phyloP scores from a whole-genome alignment of 2,113 vertebrate species.

The Cinclus cinclus region DNA sequence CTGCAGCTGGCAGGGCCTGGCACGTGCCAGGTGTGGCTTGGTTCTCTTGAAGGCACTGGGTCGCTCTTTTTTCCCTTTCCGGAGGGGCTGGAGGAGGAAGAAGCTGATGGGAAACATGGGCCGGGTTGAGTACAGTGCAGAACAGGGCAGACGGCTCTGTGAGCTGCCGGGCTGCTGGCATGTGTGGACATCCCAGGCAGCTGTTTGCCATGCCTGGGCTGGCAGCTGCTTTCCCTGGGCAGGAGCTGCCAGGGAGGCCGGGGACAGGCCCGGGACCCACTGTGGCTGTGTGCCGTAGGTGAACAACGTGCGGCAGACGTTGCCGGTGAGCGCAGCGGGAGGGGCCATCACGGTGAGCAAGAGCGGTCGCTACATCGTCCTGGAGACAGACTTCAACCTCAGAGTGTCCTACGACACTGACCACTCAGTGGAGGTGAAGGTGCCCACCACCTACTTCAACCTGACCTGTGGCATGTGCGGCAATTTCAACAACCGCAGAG shows the following conservation, averaged over 20 bases:
- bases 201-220: rapidly evolving
- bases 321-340: conserved; percentile 70
- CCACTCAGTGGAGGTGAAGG: conserved; percentile 74
- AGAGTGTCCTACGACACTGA: conserved; percentile 71
- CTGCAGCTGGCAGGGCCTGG: background rate
- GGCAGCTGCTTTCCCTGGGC: background rate
- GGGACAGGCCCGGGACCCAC: background rate
- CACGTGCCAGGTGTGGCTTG: rapidly evolving
- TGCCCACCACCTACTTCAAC: conserved; percentile 72
- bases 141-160: background rate
- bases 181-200: background rate
- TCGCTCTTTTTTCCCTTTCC: rapidly evolving
- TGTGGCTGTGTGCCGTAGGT: conserved; percentile 68
- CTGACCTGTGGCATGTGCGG: conserved; percentile 85
- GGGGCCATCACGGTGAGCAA: conserved; percentile 64
- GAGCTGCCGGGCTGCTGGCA: rapidly evolving
- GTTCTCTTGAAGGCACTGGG: background rate
- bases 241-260: background rate
- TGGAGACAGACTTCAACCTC: conserved; percentile 76
- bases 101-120: background rate
- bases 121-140: rapidly evolving
- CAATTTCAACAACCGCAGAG: conserved; percentile 75
- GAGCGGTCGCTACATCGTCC: conserved; percentile 65
- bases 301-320: conserved; percentile 73
- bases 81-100: background rate